Evolutionary conservation across 2,888 invertebrate genomes (phyloP).

Genomic region (Pollenia griseotomentosa): DNA sequence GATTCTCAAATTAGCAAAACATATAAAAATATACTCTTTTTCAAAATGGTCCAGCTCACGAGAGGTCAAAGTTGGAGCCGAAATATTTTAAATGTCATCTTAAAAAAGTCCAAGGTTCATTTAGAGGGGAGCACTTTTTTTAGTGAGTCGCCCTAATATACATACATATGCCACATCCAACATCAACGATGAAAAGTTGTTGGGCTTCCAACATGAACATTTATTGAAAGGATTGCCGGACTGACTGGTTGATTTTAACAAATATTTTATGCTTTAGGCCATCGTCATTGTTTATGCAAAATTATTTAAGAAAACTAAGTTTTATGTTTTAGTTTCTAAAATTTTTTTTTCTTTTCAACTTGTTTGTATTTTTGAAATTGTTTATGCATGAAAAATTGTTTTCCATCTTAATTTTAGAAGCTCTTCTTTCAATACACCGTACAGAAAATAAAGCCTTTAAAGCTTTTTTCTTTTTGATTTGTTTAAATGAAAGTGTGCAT

Average conservation of each 20-base stretch:
- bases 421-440: not conserved
- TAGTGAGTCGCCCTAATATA: no score
- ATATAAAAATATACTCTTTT: no score
- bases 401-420: slow-evolving; percentile 12
- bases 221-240: not conserved
- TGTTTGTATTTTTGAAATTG: slow-evolving; percentile 53
- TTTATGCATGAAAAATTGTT: slow-evolving; percentile 53
- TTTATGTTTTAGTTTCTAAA: slow-evolving; percentile 9
- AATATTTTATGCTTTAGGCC: slow-evolving; percentile 54
- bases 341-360: not conserved
- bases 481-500: not conserved
- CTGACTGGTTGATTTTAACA: slow-evolving; percentile 33
- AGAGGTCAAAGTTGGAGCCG: no score
- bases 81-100: no score
- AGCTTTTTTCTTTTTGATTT: slow-evolving; percentile 6
- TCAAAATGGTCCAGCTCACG: no score
- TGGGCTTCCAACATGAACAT: not conserved
- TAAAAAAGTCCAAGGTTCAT: no score
- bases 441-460: slow-evolving; percentile 24
- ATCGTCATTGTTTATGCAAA: slow-evolving; percentile 63
- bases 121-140: no score
- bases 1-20: no score
- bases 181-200: slow-evolving; percentile 6
- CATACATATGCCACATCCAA: slow-evolving; percentile 7
- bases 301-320: slow-evolving; percentile 62